These are phyloP conservation scores for Apis dorsata DNA, from an alignment of 1,140 invertebrate genomes.

Conservation along the genomic window DNA sequence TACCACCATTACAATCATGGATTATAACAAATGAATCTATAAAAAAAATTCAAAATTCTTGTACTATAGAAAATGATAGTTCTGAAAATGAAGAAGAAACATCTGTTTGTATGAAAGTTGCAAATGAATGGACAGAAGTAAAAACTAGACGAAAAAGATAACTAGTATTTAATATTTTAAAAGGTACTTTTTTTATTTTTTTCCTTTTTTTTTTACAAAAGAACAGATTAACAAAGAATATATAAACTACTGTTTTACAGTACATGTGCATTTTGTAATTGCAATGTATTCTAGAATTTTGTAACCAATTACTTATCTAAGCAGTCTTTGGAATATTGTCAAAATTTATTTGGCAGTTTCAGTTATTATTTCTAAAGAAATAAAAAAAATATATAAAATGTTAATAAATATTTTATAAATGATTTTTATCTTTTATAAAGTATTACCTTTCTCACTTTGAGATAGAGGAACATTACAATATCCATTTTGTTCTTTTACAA, in stretches of 20 bases:
- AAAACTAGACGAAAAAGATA: constrained; percentile 64
- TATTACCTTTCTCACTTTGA: constrained; percentile 48
- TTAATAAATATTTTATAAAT: constrained; percentile 11
- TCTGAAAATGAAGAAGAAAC: constrained; percentile 40
- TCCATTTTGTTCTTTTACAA: constrained; percentile 63
- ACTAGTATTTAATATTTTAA: constrained; percentile 22
- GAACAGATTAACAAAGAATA: constrained; percentile 20
- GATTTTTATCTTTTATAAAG: neutral
- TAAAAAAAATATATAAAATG: neutral
- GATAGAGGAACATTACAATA: constrained; percentile 63
- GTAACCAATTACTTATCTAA: constrained; percentile 58
- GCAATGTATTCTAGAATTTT: constrained; percentile 28
- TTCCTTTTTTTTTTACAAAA: constrained; percentile 43
- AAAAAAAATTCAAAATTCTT: neutral
- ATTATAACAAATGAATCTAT: constrained; percentile 45
- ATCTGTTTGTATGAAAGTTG: constrained; percentile 50
- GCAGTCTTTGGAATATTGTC: constrained; percentile 47
- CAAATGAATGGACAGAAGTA: constrained; percentile 65
- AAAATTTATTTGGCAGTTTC: constrained; percentile 46
- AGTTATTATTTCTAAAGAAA: constrained; percentile 42
- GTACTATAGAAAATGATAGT: constrained; percentile 5
- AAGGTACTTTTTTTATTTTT: constrained; percentile 42
- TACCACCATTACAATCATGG: constrained; percentile 71
- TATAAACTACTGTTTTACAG: constrained; percentile 31
- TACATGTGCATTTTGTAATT: constrained; percentile 37